Evolutionary conservation across 2,888 invertebrate genomes (phyloP).

Genomic region (Cryptophagus acutangulus): DNA sequence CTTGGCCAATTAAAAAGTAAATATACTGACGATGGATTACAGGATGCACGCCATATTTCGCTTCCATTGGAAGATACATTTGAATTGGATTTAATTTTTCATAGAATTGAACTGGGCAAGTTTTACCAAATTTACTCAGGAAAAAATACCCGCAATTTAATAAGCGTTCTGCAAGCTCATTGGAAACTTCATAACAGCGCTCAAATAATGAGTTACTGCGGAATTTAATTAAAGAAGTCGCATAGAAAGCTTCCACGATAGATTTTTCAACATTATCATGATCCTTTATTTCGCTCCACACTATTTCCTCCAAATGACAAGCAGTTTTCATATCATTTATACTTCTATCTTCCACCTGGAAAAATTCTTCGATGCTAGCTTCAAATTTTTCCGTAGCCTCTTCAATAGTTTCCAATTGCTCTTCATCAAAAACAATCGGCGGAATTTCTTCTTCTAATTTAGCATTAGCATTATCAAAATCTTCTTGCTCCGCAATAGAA

Average conservation of each 20-base stretch:
- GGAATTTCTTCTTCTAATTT: slow-evolving; percentile 44
- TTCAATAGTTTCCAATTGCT: slow-evolving; percentile 51
- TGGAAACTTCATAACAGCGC: slow-evolving; percentile 51
- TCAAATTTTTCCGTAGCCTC: slow-evolving; percentile 50
- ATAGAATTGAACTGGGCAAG: slow-evolving; percentile 60
- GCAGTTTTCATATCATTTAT: slow-evolving; percentile 45
- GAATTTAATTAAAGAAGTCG: slow-evolving; percentile 44
- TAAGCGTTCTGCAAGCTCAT: slow-evolving; percentile 55
- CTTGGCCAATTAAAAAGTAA: slow-evolving; percentile 55
- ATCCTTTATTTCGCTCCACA: slow-evolving; percentile 46
- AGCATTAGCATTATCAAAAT: slow-evolving; percentile 48
- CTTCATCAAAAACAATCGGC: slow-evolving; percentile 40
- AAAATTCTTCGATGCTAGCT: slow-evolving; percentile 47
- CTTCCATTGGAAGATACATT: slow-evolving; percentile 49
- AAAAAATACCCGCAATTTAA: slow-evolving; percentile 57
- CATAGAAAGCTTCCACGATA: slow-evolving; percentile 33
- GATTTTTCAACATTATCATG: slow-evolving; percentile 41
- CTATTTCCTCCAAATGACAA: slow-evolving; percentile 48
- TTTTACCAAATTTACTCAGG: slow-evolving; percentile 58
- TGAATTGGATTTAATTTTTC: slow-evolving; percentile 51
- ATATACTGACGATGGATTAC: slow-evolving; percentile 56
- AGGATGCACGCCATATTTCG: slow-evolving; percentile 50
- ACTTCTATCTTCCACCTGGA: slow-evolving; percentile 49
- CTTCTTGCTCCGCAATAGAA: slow-evolving; percentile 51
- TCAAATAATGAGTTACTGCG: slow-evolving; percentile 55